These are phyloP conservation scores for Nestor notabilis DNA, from an alignment of 2,113 vertebrate species.

Conservation along the genomic window DNA sequence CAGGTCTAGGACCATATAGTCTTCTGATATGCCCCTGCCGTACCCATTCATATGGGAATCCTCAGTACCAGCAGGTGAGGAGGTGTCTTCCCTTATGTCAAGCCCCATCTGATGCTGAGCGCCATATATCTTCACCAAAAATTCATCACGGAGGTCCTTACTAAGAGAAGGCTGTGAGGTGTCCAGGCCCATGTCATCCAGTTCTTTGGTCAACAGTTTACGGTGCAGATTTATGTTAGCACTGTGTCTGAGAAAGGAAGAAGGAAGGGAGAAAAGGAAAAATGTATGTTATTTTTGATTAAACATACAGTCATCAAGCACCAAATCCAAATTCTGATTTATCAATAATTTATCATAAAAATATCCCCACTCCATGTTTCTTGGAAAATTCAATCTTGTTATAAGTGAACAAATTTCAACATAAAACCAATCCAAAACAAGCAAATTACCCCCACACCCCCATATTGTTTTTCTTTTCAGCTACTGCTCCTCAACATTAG, in stretches of 20 bases:
- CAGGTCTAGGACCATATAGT: slow-evolving; percentile 97
- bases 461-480: not conserved
- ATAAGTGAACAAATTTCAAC: not conserved
- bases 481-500: slow-evolving; percentile 10
- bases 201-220: slow-evolving; percentile 99
- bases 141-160: slow-evolving; percentile 94
- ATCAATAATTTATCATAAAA: not conserved
- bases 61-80: slow-evolving; percentile 87
- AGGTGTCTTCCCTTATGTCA: slow-evolving; percentile 85
- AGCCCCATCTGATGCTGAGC: slow-evolving; percentile 88
- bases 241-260: slow-evolving; percentile 91
- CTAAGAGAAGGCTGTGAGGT: slow-evolving; percentile 91
- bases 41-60: slow-evolving; percentile 92
- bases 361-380: not conserved
- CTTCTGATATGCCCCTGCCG: slow-evolving; percentile 85
- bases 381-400: not conserved
- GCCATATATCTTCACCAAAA: slow-evolving; percentile 96
- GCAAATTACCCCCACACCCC: not conserved
- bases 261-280: slow-evolving; percentile 68
- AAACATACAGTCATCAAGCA: slow-evolving; percentile 33
- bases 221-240: slow-evolving; percentile 99
- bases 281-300: slow-evolving; percentile 70
- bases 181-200: slow-evolving; percentile 99
- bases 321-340: slow-evolving; percentile 41
- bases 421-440: not conserved